Base-by-base conservation (phyloP, 2,888 invertebrate genomes). In the Drosophila kokeensis region DNA sequence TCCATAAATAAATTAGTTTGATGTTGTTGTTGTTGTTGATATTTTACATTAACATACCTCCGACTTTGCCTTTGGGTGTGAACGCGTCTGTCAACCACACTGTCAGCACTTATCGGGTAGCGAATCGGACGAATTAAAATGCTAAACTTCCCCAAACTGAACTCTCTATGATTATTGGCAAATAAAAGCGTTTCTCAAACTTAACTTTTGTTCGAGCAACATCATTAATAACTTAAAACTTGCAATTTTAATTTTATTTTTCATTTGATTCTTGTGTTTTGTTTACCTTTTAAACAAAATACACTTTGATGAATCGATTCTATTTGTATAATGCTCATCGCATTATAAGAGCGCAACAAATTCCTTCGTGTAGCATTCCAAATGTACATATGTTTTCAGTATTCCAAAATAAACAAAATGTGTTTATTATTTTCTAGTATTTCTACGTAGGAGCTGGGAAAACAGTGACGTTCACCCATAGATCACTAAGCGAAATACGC, bases 11-110 rank as follows among this genome's bases (percentile, higher is more conserved):
- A 71, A 61, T 54, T 36, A 67, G 64, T 82, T 78, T 85, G 63
- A 60, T 67, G 32, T 24, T 24, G 18, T n/a, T 55, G 36, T 62
- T 66, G 34, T 29, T 18, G 29, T 36, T 55, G 45, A 54, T 50
- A 38, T 55, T 74, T 85, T 89, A 87, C 87, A 89, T 80, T 82
- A 87, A 82, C 80, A 87, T 89, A 87, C 89, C 89, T 50, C 30
- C 30, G 54, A 58, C 60, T 60, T 21, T 21, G 40, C 45, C 24
- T 24, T 53, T 38, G 45, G 65, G 63, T 64, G 78, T 34, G 58
- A 78, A 65, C 59, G 61, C 65, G 65, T 66, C 78, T 81, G 78
- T 78, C 78, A 78, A 61, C 57, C 58, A 21, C n/a, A 49, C 48
- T 73, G 70, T 59, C 63, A 69, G 34, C 81, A 80, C 77, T 80